Evolutionary conservation across 2,888 invertebrate species (phyloP), one percentile per base, ranked within the genome.

Genomic region (Polyommatus iphigenia): DNA sequence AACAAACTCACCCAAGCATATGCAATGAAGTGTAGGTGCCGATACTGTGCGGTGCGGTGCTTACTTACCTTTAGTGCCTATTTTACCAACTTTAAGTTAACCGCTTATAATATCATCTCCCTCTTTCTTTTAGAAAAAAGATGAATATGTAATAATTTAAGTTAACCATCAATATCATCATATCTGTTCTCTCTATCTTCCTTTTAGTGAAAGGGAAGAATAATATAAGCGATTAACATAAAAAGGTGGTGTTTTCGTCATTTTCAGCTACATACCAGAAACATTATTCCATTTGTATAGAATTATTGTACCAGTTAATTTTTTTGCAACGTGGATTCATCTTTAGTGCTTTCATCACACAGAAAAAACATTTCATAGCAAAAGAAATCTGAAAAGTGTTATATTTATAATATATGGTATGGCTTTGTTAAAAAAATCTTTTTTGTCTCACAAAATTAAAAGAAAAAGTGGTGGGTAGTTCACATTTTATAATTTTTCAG

Each of bases 1-100:
- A 86, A 86, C 15, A 78, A 83, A 90, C 91, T 91, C 90, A 91
- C 91, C 91, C 79, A 83, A 84, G 81, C 83, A 29, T 54, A 75
- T 75, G 75, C 50, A 75, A 73, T 75, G 54, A 46, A 75, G 46
- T 75, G 75, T 54, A 50, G 20, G 75, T 75, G 75, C 54, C 29
- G 15, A 15, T 75, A 75, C 50, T 54, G 54, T 54, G 75, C 7
- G 8, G 18, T 75, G 54, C 75, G 2, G 18, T 46, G 46, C 73
- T 54, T 15, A 75, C 75, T 75, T 75, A 75, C 75, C 75, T 50
- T 50, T 24, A 24, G 73, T 73, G 24, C 46, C 1, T 18, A 18
- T 54, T 46, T 18, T 15, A 54, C 54, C 54, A 54, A 54, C 54
- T 54, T 54, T 54, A 18, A 18, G 5, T 54, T 18, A 54, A 54